Evolutionary conservation across 2,888 invertebrate species (phyloP), one percentile per base, ranked within the genome.

Genomic region (Drosophila meridionalis): DNA sequence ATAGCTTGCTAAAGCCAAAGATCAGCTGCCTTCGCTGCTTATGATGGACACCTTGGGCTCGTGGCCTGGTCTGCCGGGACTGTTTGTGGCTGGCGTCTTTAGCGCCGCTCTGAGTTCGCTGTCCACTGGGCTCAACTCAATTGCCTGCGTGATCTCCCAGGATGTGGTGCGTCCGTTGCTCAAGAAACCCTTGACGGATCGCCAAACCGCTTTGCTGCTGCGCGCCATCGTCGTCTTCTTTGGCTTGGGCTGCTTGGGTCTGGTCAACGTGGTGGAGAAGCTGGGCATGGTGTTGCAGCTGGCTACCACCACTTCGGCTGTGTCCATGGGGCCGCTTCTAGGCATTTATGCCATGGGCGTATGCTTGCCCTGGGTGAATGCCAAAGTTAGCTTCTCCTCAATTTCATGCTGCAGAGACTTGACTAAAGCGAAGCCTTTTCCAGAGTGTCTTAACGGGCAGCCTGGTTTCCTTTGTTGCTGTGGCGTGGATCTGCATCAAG

Each of bases 41-140:
- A 97, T 98, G 42, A 97, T 98, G 97, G 96, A 97, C 76, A 95
- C 96, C 28, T 93, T 98, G 40, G 96, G 96, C 0, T 94, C 95
- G 55, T 94, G 95, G 69, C 97, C 97, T 0, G 98, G 98, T 0
- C 92, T 98, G 50, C 96, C 98, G 0, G 98, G 98, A 40, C 94
- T 98, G 0, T 98, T 98, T 90, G 96, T 98, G 0, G 97, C 98
- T 50, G 98, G 98, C 6, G 96, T 98, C 34, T 98, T 98, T 89
- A 97, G 98, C 93, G 98, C 98, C 9, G 97, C 98, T 2, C 93
- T 98, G 45, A 97, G 97, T 91, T 96, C 97, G 0, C 94, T 97
- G 91, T 97, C 97, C 0, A 97, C 97, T 12, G 96, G 96, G 0
- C 93, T 97, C 0, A 97, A 97, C 88, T 96, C 97, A 0, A 95